Conservation (phyloP, 2,113 vertebrate genomes). For the Phocoena sinus region DNA sequence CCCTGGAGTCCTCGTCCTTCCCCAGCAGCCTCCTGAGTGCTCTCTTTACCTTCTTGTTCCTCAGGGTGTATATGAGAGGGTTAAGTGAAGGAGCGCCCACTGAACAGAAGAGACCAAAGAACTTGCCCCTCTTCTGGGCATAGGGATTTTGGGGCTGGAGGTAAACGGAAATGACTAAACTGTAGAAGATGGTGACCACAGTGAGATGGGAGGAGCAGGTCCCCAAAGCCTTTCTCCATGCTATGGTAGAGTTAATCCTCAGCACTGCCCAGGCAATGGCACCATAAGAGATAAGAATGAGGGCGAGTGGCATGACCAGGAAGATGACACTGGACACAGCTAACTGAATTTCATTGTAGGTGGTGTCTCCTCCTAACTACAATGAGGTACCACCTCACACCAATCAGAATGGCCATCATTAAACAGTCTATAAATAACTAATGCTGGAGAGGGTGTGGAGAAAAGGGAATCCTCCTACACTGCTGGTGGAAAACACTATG, state of each 20-base stretch:
- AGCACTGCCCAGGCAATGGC: not conserved
- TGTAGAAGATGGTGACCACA: not conserved
- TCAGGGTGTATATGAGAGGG: conserved; percentile 27
- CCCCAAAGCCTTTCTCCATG: not conserved
- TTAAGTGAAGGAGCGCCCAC: conserved; percentile 14
- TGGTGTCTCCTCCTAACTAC: not conserved
- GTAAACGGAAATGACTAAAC: not conserved
- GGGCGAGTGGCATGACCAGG: not conserved
- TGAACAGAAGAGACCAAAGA: conserved; percentile 41
- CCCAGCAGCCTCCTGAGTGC: not conserved
- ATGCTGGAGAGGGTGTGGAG: not conserved
- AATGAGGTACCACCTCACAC: not conserved
- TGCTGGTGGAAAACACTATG: not conserved
- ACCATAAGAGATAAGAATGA: not conserved
- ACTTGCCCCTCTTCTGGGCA: not conserved
- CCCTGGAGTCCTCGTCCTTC: not conserved
- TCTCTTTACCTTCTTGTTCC: conserved; percentile 24
- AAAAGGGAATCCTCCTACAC: not conserved
- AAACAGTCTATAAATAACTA: not conserved
- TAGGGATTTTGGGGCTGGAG: conserved; percentile 38
- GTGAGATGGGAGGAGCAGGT: not conserved
- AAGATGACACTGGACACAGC: not conserved
- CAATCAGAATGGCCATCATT: not conserved
- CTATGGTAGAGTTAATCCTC: not conserved
- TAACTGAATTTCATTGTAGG: not conserved